Evolutionary conservation across 2,797 vertebrate genomes (phyloP), one percentile per base, ranked within the genome.

Genomic region (Phoxinus dragarum): DNA sequence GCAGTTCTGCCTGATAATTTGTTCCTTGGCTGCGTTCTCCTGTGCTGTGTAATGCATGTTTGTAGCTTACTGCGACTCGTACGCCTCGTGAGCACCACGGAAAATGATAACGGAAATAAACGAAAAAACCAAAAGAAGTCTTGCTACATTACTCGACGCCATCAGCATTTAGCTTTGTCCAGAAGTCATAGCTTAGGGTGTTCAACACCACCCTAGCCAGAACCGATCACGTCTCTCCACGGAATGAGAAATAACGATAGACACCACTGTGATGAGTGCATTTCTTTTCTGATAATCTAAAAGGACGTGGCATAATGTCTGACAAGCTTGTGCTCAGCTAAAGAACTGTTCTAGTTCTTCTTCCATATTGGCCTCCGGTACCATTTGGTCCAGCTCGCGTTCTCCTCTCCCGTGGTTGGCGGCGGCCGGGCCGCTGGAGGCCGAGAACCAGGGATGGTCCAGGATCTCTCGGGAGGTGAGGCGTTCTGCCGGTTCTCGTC

Each of bases 361-460:
- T 86, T 99, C 97, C 98, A 99, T 98, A 94, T 96, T 98, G 94
- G 98, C 98, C 87, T 99, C 98, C 78, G 98, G 98, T 94, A 99
- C 98, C 95, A 95, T 94, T 96, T 99, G 98, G 95, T 99, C 98
- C 89, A 96, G 96, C 92, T 98, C 98, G 78, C 98, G 94, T 6
- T 95, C 95, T 1, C 89, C 93, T 93, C 97, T 95, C 94, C 96
- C 94, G 88, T 95, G 97, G 88, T 91, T 95, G 75, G 92, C 93
- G 89, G 92, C 92, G 1, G 96, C 94, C 34, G 95, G 95, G 79
- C 96, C 94, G 91, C 96, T 96, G 85, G 97, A 96, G 86, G 94
- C 93, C 40, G 95, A 90, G 89, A 99, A 99, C 98, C 98, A 99
- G 12, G 98, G 98, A 93, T 99, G 98, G 94, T 97, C 96, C 94